phyloP scores from a whole-genome alignment of 2,888 invertebrate species.

The Drosophila formosana region DNA sequence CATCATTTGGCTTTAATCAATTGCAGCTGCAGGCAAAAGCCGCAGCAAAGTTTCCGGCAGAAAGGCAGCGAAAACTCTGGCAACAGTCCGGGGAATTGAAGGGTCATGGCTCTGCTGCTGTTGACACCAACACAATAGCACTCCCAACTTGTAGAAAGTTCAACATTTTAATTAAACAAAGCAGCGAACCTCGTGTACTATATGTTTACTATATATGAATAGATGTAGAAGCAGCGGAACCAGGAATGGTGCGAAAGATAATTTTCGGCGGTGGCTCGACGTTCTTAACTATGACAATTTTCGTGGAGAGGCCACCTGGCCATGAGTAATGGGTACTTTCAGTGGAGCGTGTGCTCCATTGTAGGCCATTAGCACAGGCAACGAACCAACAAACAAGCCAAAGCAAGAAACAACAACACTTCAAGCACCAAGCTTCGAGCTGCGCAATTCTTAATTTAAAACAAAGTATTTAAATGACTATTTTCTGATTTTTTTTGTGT shows the following conservation, averaged over 20 bases:
- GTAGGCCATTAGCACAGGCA: slow-evolving; percentile 63
- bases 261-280: slow-evolving; percentile 25
- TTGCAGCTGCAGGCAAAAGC: slow-evolving; percentile 51
- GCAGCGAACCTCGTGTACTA: slow-evolving; percentile 51
- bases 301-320: slow-evolving; percentile 47
- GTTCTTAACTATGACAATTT: slow-evolving; percentile 60
- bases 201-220: not conserved
- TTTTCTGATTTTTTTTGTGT: not conserved
- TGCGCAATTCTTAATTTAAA: slow-evolving; percentile 7
- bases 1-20: slow-evolving; percentile 58
- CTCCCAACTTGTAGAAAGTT: slow-evolving; percentile 45
- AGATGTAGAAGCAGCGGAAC: not conserved
- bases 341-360: slow-evolving; percentile 45
- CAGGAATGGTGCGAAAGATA: slow-evolving; percentile 27
- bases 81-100: slow-evolving; percentile 8
- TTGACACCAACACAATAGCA: slow-evolving; percentile 46
- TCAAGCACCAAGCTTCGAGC: not conserved
- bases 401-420: slow-evolving; percentile 22
- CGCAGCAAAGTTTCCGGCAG: slow-evolving; percentile 39
- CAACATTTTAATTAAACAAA: slow-evolving; percentile 66
- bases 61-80: slow-evolving; percentile 23
- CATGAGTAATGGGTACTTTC: slow-evolving; percentile 44
- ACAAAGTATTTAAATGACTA: slow-evolving; percentile 1
- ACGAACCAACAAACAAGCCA: slow-evolving; percentile 49
- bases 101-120: slow-evolving; percentile 43